Conservation (phyloP, 2,113 vertebrate genomes). For the Salminus brasiliensis region DNA sequence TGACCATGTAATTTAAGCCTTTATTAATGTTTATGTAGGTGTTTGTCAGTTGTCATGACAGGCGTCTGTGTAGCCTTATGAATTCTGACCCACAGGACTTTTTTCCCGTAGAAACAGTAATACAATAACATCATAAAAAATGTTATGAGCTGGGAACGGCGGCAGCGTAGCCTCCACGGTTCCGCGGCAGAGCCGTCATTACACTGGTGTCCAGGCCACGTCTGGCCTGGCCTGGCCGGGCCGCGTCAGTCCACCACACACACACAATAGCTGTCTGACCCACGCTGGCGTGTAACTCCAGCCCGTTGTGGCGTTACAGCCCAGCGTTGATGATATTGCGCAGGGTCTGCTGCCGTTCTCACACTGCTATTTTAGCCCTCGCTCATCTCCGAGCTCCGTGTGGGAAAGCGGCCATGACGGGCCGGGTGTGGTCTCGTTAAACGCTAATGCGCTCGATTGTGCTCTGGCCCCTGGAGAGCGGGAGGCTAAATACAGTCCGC, state of each 20-base stretch:
- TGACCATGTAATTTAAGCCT: too few relatives aligned
- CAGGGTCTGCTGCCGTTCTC: neutral
- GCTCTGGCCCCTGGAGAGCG: neutral
- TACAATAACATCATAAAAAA: neutral
- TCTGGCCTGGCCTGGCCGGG: neutral
- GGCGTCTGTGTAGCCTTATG: too few relatives aligned
- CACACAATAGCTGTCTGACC: neutral
- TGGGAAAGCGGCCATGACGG: neutral
- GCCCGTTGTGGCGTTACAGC: neutral
- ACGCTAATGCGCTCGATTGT: neutral
- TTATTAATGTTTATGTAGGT: too few relatives aligned
- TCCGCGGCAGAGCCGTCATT: neutral
- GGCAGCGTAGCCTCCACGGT: neutral
- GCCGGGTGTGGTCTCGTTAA: neutral
- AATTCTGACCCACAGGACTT: too few relatives aligned
- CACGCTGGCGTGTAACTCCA: neutral
- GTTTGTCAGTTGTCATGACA: too few relatives aligned
- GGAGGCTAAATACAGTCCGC: neutral
- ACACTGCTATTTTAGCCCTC: neutral
- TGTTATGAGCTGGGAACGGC: neutral
- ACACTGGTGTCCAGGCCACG: neutral
- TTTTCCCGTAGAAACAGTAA: neutral
- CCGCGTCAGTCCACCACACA: neutral
- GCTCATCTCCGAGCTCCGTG: neutral
- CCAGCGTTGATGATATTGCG: neutral